Base-by-base conservation (phyloP, 2,113 vertebrate species). In the Sus scrofa region DNA sequence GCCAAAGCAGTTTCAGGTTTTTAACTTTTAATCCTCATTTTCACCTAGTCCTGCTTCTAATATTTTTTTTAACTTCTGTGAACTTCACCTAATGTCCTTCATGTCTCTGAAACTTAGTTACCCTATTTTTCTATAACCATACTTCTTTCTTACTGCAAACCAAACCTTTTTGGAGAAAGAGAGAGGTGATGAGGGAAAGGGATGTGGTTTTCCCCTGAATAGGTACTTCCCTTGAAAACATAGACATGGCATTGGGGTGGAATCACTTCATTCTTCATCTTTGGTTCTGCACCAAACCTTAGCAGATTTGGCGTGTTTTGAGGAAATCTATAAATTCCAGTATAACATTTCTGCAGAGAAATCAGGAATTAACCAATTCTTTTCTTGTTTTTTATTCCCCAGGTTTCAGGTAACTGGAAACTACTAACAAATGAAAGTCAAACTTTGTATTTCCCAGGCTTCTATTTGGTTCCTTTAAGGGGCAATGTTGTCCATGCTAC, bases 331-430 rank as follows among this genome's bases (percentile, higher is more conserved):
- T 81, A 73, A 94, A 92, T 92, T 85, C 10, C 8, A 50, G 11
- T 60, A 8, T 81, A n/a, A 74, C 16, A 65, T 50, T 92, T 83
- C 9, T 75, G 26, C 30, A 68, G 89, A 86, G 68, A 85, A 79
- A 82, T 86, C 32, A 83, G 37, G 20, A 96, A 60, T 81, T 73
- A 91, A 75, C 85, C 52, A 96, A 54, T 75, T 89, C 74, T 62
- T 75, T 32, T 39, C 77, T n/a, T 94, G 56, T 13, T 50, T 93
- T 75, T 92, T 79, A 91, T 62, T 63, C n/a, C 39, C 32, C 67
- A 75, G 39, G 22, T 86, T 92, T 86, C 71, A 78, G 27, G 50
- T 82, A 77, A 81, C 77, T 93, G 60, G 86, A 91, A 44, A 77
- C 34, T 27, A 56, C n/a, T 75, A 74, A 62, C 78, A 87, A 96